Evolutionary conservation across 2,113 vertebrate genomes (phyloP), one percentile per base, ranked within the genome.

Genomic region (Pachyramphus minor): DNA sequence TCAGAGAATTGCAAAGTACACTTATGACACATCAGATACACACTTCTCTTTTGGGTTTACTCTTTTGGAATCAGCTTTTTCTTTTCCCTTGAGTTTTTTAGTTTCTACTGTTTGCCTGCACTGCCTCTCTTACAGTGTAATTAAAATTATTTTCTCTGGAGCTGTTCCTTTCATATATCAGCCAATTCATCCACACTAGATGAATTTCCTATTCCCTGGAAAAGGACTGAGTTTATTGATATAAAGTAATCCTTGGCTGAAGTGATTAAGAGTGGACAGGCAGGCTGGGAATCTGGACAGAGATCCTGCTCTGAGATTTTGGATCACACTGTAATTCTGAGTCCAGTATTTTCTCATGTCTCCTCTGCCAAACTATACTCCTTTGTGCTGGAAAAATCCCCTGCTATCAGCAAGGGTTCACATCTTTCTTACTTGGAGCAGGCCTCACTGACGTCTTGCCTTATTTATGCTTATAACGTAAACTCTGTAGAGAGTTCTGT

Each of bases 401-500:
- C 67, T 83, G 30, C 85, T 97, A 90, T 95, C 90, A 96, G 83
- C 3, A 17, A 86, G 60, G 23, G 63, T 84, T 95, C 85, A 93
- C 82, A 44, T 96, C 87, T 96, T 89, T 85, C 95, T 96, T 76
- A 93, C 84, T 96, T 95, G 93, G 92, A 95, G 83, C 64, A 84
- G 71, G 62, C 58, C 55, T 81, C 35, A 28, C 39, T 90, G 83
- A 93, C 8, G 18, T 82, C 52, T 91, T 59, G 62, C 85, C 33
- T 88, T 93, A 94, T 90, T 94, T 90, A 86, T 2, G 7, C 85
- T 73, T 89, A 47, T 56, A 92, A 64, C 0, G 1, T 86, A 50
- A 92, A 73, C 59, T 89, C 64, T 92, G 39, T 33, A 24, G 44
- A 72, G 73, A 71, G 88, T 39, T 84, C 90, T 91, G 90, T 86